Conservation (phyloP, 2,888 invertebrate species). For the Cryptops parisi region DNA sequence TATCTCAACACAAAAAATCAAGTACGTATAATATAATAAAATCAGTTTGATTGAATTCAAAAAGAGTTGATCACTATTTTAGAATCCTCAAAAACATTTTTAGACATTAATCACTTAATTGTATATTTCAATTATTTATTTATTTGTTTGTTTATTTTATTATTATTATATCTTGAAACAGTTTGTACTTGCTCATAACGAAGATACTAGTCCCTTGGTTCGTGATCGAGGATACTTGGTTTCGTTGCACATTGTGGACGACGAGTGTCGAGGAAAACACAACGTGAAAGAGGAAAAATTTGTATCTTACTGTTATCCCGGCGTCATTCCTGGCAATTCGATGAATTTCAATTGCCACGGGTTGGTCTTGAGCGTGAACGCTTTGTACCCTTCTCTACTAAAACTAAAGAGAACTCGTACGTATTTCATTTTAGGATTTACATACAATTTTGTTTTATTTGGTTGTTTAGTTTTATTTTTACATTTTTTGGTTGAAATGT, state of each 20-base stretch:
- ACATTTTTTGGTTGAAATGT: too few species aligned
- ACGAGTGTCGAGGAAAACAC: constrained; percentile 49
- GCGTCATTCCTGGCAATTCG: constrained; percentile 73
- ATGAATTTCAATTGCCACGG: constrained; percentile 78
- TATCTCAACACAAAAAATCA: constrained; percentile 50
- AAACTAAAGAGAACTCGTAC: constrained; percentile 59
- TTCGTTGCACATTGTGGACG: constrained; percentile 46
- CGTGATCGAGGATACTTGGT: constrained; percentile 13
- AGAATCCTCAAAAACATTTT: background rate
- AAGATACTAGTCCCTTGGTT: constrained; percentile 16
- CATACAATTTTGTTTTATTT: background rate
- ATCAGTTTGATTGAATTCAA: background rate
- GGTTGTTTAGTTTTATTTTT: background rate
- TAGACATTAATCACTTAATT: background rate
- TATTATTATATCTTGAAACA: background rate
- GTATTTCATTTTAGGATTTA: constrained; percentile 24
- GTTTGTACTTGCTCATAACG: constrained; percentile 16
- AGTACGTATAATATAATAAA: too few species aligned
- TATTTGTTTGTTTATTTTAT: background rate
- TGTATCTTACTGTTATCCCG: constrained; percentile 71
- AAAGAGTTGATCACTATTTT: too few species aligned
- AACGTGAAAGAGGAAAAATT: constrained; percentile 58
- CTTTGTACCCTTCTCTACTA: constrained; percentile 48
- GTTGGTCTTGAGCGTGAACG: constrained; percentile 67
- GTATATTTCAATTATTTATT: background rate